Base-by-base conservation (phyloP, 2,797 vertebrate genomes). In the Centropyge bicolor region DNA sequence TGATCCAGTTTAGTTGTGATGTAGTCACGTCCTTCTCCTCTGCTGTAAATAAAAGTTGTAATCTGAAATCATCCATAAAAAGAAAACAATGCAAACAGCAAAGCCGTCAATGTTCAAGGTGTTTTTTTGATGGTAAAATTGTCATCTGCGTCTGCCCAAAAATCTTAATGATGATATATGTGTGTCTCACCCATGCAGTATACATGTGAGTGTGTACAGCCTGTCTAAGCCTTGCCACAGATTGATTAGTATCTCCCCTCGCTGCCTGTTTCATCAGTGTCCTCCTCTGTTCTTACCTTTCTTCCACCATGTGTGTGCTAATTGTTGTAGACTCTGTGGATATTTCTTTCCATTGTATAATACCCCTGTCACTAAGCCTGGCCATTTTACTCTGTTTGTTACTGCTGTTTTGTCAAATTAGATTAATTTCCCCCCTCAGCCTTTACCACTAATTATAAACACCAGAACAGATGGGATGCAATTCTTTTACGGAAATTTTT, bases 381-480 rank as follows among this genome's bases (percentile, higher is more conserved):
- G 49, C 59, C 66, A 61, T 89, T 90, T 88, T 63, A 80, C 71
- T 82, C 40, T 6, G 48, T 87, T 88, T 89, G 87, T 87, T 90
- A 84, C 82, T 67, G 70, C 80, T 78, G 80, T 89, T 90, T 86
- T 82, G 88, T 90, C 86, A 89, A 90, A 92, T 88, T 86, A 87
- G 85, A 92, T 93, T 76, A 65, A 91, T 87, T 81, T 76, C 61
- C 68, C 81, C 51, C 54, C 76, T 82, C 81, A 69, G 72, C 67
- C 60, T 93, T 93, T 89, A 84, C 77, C 81, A 76, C 78, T 87
- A 92, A 93, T 93, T 93, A 88, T 91, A 92, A 93, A 90, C 80
- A 85, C 78, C 74, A 78, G 80, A 91, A 78, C 89, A 93, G 90
- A 93, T 91, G 92, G 92, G 81, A 73, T 80, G 76, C 88, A 89